phyloP scores from a whole-genome alignment of 2,113 vertebrate species.

The Lutjanus erythropterus region DNA sequence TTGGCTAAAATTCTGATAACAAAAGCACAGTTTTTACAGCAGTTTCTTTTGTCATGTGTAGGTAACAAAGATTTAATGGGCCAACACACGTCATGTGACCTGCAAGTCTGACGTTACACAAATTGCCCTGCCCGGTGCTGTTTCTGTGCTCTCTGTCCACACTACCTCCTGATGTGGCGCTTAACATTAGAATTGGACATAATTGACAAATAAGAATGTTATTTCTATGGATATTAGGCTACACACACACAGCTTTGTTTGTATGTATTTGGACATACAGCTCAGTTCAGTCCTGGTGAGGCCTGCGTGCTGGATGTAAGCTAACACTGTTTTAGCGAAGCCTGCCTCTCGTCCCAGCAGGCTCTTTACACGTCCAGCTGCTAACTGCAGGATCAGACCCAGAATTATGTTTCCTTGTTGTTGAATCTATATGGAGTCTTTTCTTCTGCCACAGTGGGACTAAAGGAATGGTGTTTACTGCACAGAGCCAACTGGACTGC shows the following conservation, averaged over 20 bases:
- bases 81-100: not conserved
- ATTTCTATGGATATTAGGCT: not conserved
- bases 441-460: slow-evolving; percentile 70
- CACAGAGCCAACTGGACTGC: slow-evolving; percentile 82
- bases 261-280: not conserved
- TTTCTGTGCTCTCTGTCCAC: not conserved
- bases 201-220: not conserved
- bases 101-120: no score
- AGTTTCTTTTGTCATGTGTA: not conserved
- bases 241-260: slow-evolving; percentile 5
- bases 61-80: not conserved
- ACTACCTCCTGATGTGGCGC: not conserved
- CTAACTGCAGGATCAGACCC: slow-evolving; percentile 62
- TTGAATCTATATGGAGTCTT: slow-evolving; percentile 69
- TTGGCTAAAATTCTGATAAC: no score
- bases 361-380: slow-evolving; percentile 64
- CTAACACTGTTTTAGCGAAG: slow-evolving; percentile 37
- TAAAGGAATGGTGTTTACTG: slow-evolving; percentile 88
- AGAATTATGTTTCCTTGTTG: slow-evolving; percentile 67
- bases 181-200: not conserved
- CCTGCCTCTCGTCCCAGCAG: slow-evolving; percentile 43
- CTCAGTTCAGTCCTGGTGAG: slow-evolving; percentile 3
- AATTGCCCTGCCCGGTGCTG: not conserved
- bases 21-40: no score
- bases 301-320: slow-evolving; percentile 42